Percentiles rank a stretch among this genome's conserved stretches.
Evolutionary conservation across 2,888 invertebrate genomes (phyloP).

Genomic region (Parasteatoda lunata): DNA sequence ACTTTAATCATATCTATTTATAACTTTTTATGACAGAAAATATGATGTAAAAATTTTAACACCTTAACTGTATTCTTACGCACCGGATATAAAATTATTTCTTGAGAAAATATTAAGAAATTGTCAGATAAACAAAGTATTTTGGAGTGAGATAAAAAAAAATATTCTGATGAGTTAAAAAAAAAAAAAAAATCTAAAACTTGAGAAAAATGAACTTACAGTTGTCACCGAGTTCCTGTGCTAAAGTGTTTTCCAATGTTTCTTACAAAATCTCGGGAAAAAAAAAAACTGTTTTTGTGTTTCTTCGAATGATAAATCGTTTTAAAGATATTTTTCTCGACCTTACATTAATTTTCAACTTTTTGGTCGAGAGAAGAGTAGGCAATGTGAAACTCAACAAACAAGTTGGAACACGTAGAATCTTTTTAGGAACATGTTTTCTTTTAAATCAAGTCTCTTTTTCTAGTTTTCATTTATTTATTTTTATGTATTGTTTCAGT

Average conservation of each 20-base stretch:
- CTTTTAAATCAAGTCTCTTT: background rate
- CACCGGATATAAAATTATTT: too few relatives aligned
- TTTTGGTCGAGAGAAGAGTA: constrained; percentile 4
- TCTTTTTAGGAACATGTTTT: constrained; percentile 4
- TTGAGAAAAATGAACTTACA: constrained; percentile 52
- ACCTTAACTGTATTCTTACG: too few relatives aligned
- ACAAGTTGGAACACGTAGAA: constrained; percentile 38
- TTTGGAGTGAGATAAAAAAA: too few relatives aligned
- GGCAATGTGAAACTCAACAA: constrained; percentile 22
- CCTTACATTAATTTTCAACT: constrained; percentile 50
- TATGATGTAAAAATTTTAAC: too few relatives aligned
- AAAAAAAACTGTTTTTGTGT: background rate
- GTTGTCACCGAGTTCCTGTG: constrained; percentile 43
- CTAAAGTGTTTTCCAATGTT: constrained; percentile 65
- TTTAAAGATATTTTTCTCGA: constrained; percentile 27
- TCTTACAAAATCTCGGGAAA: constrained; percentile 34
- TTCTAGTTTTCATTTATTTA: background rate
- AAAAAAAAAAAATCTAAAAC: background rate
- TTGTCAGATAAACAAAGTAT: too few relatives aligned
- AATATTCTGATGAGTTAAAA: too few relatives aligned
- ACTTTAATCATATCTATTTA: too few relatives aligned
- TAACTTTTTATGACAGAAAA: too few relatives aligned
- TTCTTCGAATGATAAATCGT: constrained; percentile 41
- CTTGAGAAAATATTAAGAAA: too few relatives aligned
- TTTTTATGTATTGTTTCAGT: background rate